A percentile compares a stretch with the other conserved stretches of the same genome.
Evolutionary conservation across 2,888 invertebrate species (phyloP).

Genomic region (Timema cristinae): DNA sequence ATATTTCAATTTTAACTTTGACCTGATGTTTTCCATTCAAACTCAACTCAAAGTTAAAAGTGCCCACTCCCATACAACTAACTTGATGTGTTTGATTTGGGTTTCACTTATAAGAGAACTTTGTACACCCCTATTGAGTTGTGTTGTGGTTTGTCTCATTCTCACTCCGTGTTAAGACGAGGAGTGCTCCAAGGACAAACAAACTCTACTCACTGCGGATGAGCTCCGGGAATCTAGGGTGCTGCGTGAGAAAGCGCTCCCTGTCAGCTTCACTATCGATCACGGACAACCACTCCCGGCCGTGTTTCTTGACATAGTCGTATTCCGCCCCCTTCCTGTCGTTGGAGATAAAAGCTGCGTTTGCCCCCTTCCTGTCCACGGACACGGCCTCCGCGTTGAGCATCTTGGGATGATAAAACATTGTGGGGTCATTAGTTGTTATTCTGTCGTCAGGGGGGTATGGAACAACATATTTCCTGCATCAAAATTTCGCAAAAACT

Average conservation of each 20-base stretch:
- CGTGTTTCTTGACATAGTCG: constrained; percentile 83
- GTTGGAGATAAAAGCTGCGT: constrained; percentile 41
- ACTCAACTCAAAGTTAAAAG: too few relatives aligned
- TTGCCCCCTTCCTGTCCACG: constrained; percentile 14
- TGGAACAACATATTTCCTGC: not conserved
- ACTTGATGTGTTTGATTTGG: too few relatives aligned
- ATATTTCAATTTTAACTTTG: too few relatives aligned
- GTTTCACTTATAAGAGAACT: too few relatives aligned
- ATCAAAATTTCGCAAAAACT: too few relatives aligned
- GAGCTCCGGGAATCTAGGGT: constrained; percentile 72
- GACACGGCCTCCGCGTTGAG: constrained; percentile 69
- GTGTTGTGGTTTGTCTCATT: too few relatives aligned
- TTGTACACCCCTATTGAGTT: too few relatives aligned
- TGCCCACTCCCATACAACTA: too few relatives aligned
- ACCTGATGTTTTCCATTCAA: too few relatives aligned
- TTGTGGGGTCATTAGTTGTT: not conserved
- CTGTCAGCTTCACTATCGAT: constrained; percentile 47
- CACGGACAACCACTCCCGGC: constrained; percentile 64
- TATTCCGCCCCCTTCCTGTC: constrained; percentile 84
- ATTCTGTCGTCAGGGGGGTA: not conserved
- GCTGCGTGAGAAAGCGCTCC: constrained; percentile 56
- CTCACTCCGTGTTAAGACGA: too few relatives aligned
- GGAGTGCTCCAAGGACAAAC: too few relatives aligned
- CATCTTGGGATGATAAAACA: constrained; percentile 45
- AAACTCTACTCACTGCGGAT: constrained; percentile 61